Base-by-base conservation (phyloP, 2,113 vertebrate genomes). In the Pelodiscus sinensis region DNA sequence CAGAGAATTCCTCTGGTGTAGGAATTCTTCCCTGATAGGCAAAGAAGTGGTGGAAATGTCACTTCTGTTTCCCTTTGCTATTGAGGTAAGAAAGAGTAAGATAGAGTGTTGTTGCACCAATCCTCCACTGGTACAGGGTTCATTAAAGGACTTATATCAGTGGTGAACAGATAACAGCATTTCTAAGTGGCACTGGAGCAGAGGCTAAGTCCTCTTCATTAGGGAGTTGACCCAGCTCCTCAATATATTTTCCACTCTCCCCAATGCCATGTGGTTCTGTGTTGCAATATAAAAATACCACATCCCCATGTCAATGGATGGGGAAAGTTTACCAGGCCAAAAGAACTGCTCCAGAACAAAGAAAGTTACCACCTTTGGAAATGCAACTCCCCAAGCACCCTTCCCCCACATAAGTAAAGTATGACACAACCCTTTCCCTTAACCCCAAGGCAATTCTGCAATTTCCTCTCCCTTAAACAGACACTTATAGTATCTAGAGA, bases 1-100 rank as follows among this genome's bases (percentile, higher is more conserved):
- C 5, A 82, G 18, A 8, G 21, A 90, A 50, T 84, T 84, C 16
- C 15, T 1, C 7, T 35, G 1, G 1, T 2, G 0, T 29, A 8
- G 1, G 0, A 5, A 57, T 84, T 19, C 52, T 86, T 6, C 38
- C 52, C 6, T 54, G 21, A 44, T 21, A 19, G n/a, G n/a, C 31
- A 35, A 71, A 71, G 65, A 71, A 18, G n/a, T 21, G n/a, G 35
- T 9, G n/a, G n/a, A 35, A 68, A 71, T 71, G 18, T 29, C 1
- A 2, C 25, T 19, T 7, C 85, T n/a, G 12, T 12, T 57, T 2
- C 55, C 2, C 87, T 56, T 27, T 0, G 1, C 2, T 80, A 9
- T 0, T 58, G 54, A 60, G 12, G 5, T 29, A 52, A 4, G 6
- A 77, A 92, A 87, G 81, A 44, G 3, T 85, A 6, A 55, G 8